phyloP scores from a whole-genome alignment of 2,888 invertebrate genomes.

The Notodonta dromedarius region DNA sequence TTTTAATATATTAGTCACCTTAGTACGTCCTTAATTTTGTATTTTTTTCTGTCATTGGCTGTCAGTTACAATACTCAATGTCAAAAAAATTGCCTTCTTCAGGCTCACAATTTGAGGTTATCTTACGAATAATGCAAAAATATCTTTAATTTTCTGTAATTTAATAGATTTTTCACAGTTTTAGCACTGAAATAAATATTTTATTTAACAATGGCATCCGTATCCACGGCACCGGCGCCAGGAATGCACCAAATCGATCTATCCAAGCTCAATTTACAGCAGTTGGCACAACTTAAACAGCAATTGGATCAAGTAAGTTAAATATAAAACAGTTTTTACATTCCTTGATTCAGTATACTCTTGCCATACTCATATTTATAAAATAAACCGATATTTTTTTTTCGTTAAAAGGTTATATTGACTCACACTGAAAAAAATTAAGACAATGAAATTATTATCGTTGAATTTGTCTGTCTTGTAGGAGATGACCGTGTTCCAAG shows the following conservation, averaged over 20 bases:
- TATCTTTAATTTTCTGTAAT: slow-evolving; percentile 17
- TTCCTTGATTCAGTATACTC: neutral
- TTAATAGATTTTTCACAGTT: slow-evolving; percentile 19
- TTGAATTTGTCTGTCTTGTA: slow-evolving; percentile 58
- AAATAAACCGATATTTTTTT: neutral
- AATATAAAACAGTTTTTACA: slow-evolving; percentile 4
- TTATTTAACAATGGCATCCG: slow-evolving; percentile 82
- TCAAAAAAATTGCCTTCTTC: neutral
- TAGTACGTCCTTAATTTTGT: too few relatives aligned
- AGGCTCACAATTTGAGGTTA: slow-evolving; percentile 33
- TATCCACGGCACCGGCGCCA: slow-evolving; percentile 85
- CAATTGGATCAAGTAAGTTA: slow-evolving; percentile 91
- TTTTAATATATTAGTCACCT: too few relatives aligned
- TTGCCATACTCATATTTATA: slow-evolving; percentile 5
- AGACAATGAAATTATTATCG: neutral
- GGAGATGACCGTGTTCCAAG: slow-evolving; percentile 95
- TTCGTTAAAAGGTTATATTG: neutral
- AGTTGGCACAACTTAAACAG: slow-evolving; percentile 92
- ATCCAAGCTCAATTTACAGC: slow-evolving; percentile 90
- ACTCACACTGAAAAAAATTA: too few relatives aligned
- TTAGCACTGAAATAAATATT: slow-evolving; percentile 19
- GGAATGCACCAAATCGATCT: slow-evolving; percentile 92
- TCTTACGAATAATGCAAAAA: slow-evolving; percentile 24
- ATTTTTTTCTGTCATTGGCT: neutral
- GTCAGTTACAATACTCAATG: neutral